Evolutionary conservation across 1,140 invertebrate species (phyloP).

Genomic region (Platyura marginata): DNA sequence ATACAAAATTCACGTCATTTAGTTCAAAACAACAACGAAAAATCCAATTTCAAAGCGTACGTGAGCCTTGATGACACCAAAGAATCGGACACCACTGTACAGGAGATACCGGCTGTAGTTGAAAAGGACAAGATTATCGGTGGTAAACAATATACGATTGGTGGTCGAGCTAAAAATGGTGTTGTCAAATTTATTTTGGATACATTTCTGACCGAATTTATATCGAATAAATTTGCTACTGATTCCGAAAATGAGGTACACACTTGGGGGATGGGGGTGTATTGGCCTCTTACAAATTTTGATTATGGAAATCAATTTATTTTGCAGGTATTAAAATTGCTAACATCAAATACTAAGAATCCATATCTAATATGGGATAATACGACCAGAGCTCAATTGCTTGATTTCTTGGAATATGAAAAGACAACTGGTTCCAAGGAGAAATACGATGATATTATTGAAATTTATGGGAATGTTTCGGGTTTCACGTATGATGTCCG

Average conservation of each 20-base stretch:
- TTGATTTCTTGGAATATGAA: conserved; percentile 69
- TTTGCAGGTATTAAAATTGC: conserved; percentile 62
- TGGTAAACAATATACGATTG: conserved; percentile 17
- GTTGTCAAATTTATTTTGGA: conserved; percentile 35
- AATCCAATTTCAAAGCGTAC: conserved; percentile 2
- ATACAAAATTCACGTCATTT: conserved; percentile 13
- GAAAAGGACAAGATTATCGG: conserved; percentile 11
- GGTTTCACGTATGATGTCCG: conserved; percentile 21
- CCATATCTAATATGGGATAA: conserved; percentile 98
- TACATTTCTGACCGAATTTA: conserved; percentile 76
- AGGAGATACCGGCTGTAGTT: conserved; percentile 9
- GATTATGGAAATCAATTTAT: too few species aligned
- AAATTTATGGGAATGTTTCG: conserved; percentile 33
- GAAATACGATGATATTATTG: conserved; percentile 23
- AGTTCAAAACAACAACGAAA: conserved; percentile 9
- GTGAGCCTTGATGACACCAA: not conserved
- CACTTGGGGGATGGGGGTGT: too few species aligned
- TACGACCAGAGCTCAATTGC: conserved; percentile 78
- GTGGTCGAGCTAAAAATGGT: conserved; percentile 15
- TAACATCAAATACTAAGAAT: conserved; percentile 90
- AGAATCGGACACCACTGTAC: conserved; percentile 1
- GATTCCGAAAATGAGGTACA: conserved; percentile 24
- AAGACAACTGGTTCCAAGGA: conserved; percentile 34
- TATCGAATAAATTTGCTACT: conserved; percentile 56
- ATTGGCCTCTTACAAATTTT: too few species aligned